Evolutionary conservation across 1,140 invertebrate genomes (phyloP), one percentile per base, ranked within the genome.

Genomic region (Drosophila ogumai): DNA sequence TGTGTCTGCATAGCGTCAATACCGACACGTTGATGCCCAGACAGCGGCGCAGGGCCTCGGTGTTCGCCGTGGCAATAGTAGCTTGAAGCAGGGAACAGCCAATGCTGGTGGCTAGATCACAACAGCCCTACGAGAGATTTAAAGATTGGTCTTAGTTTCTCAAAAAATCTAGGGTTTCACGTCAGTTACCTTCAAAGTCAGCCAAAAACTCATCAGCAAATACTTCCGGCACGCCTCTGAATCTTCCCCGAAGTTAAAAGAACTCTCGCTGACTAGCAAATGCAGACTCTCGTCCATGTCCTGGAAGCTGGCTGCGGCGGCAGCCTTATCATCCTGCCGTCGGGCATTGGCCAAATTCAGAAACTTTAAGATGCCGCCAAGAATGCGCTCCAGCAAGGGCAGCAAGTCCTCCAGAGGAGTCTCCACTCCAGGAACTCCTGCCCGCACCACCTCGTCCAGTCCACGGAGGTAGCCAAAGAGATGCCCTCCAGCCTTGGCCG

Each of bases 141-240:
- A 1, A 15, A 28, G 0, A 15, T 5, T n/a, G 0, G 5, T 19
- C 10, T 12, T 1, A 28, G 6, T 31, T 31, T 15, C 2, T 34
- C 2, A 3, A 31, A 6, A 6, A 22, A 6, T 10, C 3, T 6
- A 17, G 2, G 3, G 25, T 6, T 36, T 31, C 3, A 49, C 2
- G 6, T 3, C 7, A 84, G 65, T 73, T 93, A 96, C 96, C 94
- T 96, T 97, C 17, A 97, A 93, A 76, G 96, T 97, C 72, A 96
- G 93, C 96, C 96, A 97, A 78, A 97, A 96, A 85, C 77, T 97
- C 94, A 73, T 96, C 81, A 93, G 96, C 94, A 93, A 96, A 94
- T 65, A 96, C 93, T 60, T 94, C 93, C 59, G 94, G 94, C 68
- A 96, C 80, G 82, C 92, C 92, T 67, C 92, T 66, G 47, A 63